These are phyloP conservation scores for Xanthorhoe spadicearia DNA, from an alignment of 2,888 invertebrate genomes.

Conservation along the genomic window DNA sequence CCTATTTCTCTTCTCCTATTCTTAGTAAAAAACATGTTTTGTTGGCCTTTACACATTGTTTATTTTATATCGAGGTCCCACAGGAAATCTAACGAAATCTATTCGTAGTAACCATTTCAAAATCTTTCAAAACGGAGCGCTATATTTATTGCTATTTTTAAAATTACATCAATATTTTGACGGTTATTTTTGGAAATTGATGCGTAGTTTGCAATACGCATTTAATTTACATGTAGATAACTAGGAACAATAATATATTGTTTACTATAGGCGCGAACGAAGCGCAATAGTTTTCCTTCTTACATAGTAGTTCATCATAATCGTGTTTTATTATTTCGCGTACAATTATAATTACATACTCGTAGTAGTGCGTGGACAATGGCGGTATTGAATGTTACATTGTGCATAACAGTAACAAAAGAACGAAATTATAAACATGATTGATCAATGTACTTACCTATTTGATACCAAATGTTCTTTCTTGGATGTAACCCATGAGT, in stretches of 20 bases:
- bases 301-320: conserved; percentile 16
- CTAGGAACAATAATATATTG: background rate
- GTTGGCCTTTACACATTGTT: conserved; percentile 8
- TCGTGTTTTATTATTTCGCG: conserved; percentile 26
- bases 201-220: conserved; percentile 20
- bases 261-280: background rate
- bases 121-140: conserved; percentile 21
- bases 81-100: conserved; percentile 25
- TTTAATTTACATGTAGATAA: background rate
- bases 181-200: conserved; percentile 12
- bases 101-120: conserved; percentile 21
- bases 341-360: conserved; percentile 24
- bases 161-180: conserved; percentile 14
- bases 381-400: conserved; percentile 21
- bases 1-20: too few relatives aligned
- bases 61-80: conserved; percentile 17
- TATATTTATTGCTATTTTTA: background rate
- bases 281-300: conserved; percentile 8
- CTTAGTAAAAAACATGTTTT: background rate
- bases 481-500: too few relatives aligned
- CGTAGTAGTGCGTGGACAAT: conserved; percentile 23
- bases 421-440: conserved; percentile 24
- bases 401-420: conserved; percentile 27
- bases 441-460: conserved; percentile 1
- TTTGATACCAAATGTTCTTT: too few relatives aligned